Conservation (phyloP, 2,797 vertebrate species). For the Netta rufina region DNA sequence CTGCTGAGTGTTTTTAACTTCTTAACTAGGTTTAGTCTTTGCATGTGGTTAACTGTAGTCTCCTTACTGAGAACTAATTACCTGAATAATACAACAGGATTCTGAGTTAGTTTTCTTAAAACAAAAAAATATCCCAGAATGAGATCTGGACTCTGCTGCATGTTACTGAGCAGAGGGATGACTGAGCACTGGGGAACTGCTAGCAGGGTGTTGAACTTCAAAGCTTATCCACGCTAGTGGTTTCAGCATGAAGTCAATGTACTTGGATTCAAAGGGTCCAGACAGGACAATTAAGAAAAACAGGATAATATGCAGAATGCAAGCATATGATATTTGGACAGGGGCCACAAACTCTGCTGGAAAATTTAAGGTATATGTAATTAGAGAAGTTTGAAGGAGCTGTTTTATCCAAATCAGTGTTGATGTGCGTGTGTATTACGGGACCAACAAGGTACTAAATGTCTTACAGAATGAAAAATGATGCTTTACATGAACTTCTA, state of each 20-base stretch:
- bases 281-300: not conserved
- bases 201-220: not conserved
- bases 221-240: not conserved
- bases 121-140: not conserved
- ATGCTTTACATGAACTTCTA: rapidly evolving
- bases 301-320: not conserved
- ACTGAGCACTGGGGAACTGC: not conserved
- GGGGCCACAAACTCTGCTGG: not conserved
- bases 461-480: not conserved
- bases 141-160: not conserved
- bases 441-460: not conserved
- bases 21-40: not conserved
- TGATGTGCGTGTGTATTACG: not conserved
- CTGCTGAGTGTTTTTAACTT: not conserved
- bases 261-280: not conserved
- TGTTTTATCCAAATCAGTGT: not conserved
- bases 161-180: not conserved
- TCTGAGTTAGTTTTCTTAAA: not conserved
- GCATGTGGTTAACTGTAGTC: not conserved
- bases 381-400: not conserved
- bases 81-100: not conserved
- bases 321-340: not conserved
- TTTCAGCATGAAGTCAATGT: not conserved
- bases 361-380: not conserved
- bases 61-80: not conserved